Evolutionary conservation across 2,113 vertebrate species (phyloP), one percentile per base, ranked within the genome.

Genomic region (Struthio camelus): DNA sequence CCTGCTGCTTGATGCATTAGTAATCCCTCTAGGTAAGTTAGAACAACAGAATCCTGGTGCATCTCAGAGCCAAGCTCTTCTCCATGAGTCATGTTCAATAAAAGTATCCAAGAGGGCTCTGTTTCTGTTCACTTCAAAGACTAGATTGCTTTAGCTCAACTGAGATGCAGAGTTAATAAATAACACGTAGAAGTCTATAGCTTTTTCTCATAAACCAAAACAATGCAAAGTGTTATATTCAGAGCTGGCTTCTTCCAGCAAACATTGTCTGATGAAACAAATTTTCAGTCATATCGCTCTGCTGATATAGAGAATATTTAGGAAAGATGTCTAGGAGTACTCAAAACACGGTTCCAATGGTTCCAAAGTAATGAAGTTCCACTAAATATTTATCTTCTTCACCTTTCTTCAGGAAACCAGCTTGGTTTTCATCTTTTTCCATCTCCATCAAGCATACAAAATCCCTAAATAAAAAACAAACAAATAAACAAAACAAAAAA

Each of bases 31-130:
- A 99, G 98, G 98, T 99, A 99, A 98, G 99, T 99, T 99, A 99
- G 98, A 99, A 99, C 99, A 98, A 99, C 98, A 98, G 99, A 99
- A 99, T 99, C 99, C 99, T 99, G 99, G 98, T 99, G 99, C 98
- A 99, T 99, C 98, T 99, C 99, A 99, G 99, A 99, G 99, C 99
- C 99, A 99, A 99, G 99, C 98, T 99, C 99, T 99, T 99, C 99
- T 98, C 99, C 99, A 99, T 99, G 99, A 99, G 99, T 99, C 99
- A 99, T 99, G 99, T 99, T 99, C 99, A 99, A 99, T 97, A 98
- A 93, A 98, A 98, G 98, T 98, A 98, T 98, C 98, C 98, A 98
- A 98, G 98, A 97, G 96, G 96, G 96, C 97, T 98, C 94, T 97
- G 94, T 94, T 97, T 98, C 97, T 97, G 92, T 89, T 98, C 96